These are phyloP conservation scores for Orthonevra nobilis DNA, from an alignment of 2,888 invertebrate species.

Conservation along the genomic window DNA sequence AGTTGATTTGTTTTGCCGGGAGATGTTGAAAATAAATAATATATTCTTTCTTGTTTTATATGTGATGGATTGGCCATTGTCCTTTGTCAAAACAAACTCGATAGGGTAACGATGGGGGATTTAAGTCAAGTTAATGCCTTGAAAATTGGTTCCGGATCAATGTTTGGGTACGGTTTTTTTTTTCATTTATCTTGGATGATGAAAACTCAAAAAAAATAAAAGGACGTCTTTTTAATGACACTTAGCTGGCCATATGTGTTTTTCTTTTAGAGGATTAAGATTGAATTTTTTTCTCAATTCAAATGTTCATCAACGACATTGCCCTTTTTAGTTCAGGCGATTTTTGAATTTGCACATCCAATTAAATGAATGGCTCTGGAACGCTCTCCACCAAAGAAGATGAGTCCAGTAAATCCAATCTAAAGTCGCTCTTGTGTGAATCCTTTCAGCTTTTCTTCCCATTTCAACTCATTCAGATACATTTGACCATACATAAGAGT, in stretches of 20 bases:
- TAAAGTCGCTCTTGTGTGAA: conserved; percentile 13
- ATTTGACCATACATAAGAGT: not conserved
- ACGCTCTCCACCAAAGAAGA: not conserved
- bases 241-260: too few species aligned
- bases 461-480: not conserved
- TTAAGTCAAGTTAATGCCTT: conserved; percentile 4
- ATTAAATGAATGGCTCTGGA: conserved; percentile 15
- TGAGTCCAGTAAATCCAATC: conserved; percentile 18
- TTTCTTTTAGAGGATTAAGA: too few species aligned
- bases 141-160: too few species aligned
- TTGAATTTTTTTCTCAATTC: conserved; percentile 1
- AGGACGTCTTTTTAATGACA: too few species aligned
- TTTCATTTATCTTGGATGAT: too few species aligned
- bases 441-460: not conserved
- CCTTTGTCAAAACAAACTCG: conserved; percentile 12
- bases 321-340: not conserved
- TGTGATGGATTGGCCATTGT: conserved; percentile 21
- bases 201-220: too few species aligned
- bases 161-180: too few species aligned
- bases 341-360: conserved; percentile 9
- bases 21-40: too few species aligned
- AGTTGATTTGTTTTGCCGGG: conserved; percentile 14
- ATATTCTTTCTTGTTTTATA: not conserved
- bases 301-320: too few species aligned
- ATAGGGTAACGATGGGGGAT: too few species aligned